Evolutionary conservation across 2,888 invertebrate genomes (phyloP).

Genomic region (Achlya flavicornis): DNA sequence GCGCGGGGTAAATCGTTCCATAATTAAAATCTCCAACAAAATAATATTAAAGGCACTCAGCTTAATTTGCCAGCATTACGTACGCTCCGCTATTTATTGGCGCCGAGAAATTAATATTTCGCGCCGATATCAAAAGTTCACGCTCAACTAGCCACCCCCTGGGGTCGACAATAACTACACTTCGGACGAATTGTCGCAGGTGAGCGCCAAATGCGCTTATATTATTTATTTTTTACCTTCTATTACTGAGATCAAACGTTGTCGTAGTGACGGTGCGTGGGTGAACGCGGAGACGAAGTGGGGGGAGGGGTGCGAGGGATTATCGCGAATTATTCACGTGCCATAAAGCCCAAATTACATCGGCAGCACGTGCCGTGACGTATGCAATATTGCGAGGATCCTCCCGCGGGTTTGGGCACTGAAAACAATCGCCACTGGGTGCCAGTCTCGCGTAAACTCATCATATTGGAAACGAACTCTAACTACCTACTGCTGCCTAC

Average conservation of each 20-base stretch:
- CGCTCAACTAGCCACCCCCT: slow-evolving; percentile 80
- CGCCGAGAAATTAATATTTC: slow-evolving; percentile 82
- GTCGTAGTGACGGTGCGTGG: slow-evolving; percentile 56
- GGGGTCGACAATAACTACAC: slow-evolving; percentile 72
- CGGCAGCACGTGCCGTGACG: slow-evolving; percentile 69
- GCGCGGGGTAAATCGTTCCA: slow-evolving; percentile 59
- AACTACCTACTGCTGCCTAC: no score
- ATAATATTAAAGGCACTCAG: slow-evolving; percentile 77
- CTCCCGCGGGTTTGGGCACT: slow-evolving; percentile 50
- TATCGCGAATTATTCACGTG: slow-evolving; percentile 78
- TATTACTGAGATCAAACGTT: slow-evolving; percentile 75
- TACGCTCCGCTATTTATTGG: slow-evolving; percentile 76
- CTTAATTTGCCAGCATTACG: slow-evolving; percentile 80
- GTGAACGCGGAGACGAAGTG: slow-evolving; percentile 23
- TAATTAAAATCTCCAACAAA: slow-evolving; percentile 75
- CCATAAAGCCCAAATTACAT: slow-evolving; percentile 80
- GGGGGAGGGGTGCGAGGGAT: slow-evolving; percentile 49
- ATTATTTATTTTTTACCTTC: slow-evolving; percentile 72
- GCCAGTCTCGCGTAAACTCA: slow-evolving; percentile 37
- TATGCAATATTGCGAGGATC: slow-evolving; percentile 60
- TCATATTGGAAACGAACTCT: slow-evolving; percentile 36
- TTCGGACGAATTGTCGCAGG: slow-evolving; percentile 74
- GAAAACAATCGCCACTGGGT: slow-evolving; percentile 61
- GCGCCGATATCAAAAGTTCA: slow-evolving; percentile 81
- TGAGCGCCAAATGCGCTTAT: slow-evolving; percentile 77